These are phyloP conservation scores for Gasteruption jaculator DNA, from an alignment of 2,888 invertebrate genomes.

Conservation along the genomic window DNA sequence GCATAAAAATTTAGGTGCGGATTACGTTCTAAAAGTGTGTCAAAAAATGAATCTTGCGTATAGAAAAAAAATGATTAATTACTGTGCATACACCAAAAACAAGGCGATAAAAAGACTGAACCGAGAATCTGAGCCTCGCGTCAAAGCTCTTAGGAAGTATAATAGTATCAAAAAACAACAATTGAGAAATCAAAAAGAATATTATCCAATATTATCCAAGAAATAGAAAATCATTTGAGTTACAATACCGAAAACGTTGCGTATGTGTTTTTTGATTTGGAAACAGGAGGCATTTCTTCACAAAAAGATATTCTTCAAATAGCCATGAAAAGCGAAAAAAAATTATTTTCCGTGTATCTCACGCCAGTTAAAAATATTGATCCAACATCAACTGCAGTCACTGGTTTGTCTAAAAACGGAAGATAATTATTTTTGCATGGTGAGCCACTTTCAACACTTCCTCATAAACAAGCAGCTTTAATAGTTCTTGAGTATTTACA, in stretches of 20 bases:
- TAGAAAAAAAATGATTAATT: background rate
- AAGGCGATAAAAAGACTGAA: conserved; percentile 14
- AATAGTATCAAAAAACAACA: conserved; percentile 10
- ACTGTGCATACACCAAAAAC: too few relatives aligned
- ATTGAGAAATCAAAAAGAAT: conserved; percentile 15
- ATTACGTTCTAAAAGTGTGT: too few relatives aligned
- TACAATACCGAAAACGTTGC: background rate
- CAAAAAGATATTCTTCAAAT: conserved; percentile 20
- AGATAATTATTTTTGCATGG: conserved; percentile 15
- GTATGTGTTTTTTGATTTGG: conserved; percentile 19
- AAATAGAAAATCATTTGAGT: conserved; percentile 17
- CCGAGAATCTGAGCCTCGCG: conserved; percentile 12
- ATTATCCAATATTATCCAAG: conserved; percentile 15
- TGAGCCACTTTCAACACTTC: conserved; percentile 9
- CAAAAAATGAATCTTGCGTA: too few relatives aligned
- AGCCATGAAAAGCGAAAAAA: conserved; percentile 10
- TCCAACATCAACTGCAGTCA: conserved; percentile 7
- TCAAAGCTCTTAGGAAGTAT: conserved; percentile 14
- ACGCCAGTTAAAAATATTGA: conserved; percentile 13
- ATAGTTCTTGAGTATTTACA: too few relatives aligned
- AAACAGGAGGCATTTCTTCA: conserved; percentile 15
- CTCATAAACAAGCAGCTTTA: too few relatives aligned
- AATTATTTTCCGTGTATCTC: conserved; percentile 17
- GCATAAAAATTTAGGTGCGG: conserved; percentile 12
- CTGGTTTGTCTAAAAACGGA: conserved; percentile 11